Evolutionary conservation across 2,113 vertebrate species (phyloP), one percentile per base, ranked within the genome.

Genomic region (Lepus timidus): DNA sequence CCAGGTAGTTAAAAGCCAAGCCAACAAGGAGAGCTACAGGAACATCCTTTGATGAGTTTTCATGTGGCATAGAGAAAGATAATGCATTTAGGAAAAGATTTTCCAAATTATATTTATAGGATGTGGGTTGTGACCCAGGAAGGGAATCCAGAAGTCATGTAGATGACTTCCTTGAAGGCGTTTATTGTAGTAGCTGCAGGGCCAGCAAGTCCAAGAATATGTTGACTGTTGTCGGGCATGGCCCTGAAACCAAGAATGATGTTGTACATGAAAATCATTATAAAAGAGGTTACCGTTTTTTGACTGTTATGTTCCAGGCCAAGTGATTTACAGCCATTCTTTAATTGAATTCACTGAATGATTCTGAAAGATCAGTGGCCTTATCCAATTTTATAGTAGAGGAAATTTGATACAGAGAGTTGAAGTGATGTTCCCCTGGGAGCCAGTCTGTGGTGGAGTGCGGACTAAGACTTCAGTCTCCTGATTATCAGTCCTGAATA

Each of bases 121-220:
- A 86, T 62, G 65, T 96, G 71, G 89, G 49, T 93, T 96, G 61
- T 70, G 55, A 97, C 93, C 84, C 70, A 88, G 94, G 87, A 96
- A 74, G 76, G 70, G 75, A 36, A 87, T 89, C 91, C 87, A 93
- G 84, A 88, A 89, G 90, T 78, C 74, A 62, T 49, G 13, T 64
- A 11, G 55, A 49, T 78, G 36, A 78, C 80, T 94, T 96, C 90
- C 91, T 91, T 87, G 91, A 88, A 95, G 87, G 78, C 78, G 55
- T 95, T 91, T 89, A 68, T 88, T 94, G 13, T 58, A 68, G 85
- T 94, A 93, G 49, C 62, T 94, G 2, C 64, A 88, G 84, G 68
- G 9, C 61, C 84, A 85, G 75, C 51, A 74, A 93, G 49, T 44
- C 79, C 65, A 71, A 55, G 49, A 84, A 61, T 67, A 36, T 73